phyloP scores from a whole-genome alignment of 2,797 vertebrate genomes.

The Onychomys torridus region DNA sequence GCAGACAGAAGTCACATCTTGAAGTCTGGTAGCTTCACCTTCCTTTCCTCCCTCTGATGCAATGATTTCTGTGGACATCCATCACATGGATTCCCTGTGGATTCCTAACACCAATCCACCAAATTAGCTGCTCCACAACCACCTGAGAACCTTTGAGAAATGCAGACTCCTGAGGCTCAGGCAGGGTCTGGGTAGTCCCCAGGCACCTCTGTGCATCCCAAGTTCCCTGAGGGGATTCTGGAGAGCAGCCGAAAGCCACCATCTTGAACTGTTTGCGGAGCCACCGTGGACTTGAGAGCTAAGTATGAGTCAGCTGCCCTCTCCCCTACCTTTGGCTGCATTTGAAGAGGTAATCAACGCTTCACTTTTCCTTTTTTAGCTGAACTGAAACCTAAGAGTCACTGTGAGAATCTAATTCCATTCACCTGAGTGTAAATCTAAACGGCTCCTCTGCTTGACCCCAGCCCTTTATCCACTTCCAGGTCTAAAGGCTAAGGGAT shows the following conservation, averaged over 20 bases:
- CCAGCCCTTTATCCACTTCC: background rate
- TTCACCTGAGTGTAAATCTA: slow-evolving; percentile 4
- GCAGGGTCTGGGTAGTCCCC: background rate
- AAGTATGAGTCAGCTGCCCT: slow-evolving; percentile 7
- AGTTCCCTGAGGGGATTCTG: slow-evolving; percentile 73
- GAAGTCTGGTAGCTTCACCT: background rate
- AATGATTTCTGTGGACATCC: background rate
- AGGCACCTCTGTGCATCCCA: background rate
- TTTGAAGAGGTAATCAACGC: slow-evolving; percentile 34
- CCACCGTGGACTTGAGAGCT: slow-evolving; percentile 2
- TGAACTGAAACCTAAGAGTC: slow-evolving; percentile 27
- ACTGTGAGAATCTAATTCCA: slow-evolving; percentile 24
- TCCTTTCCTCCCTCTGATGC: background rate
- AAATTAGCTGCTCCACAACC: background rate
- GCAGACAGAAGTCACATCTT: background rate
- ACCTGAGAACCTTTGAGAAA: background rate
- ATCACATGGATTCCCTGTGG: background rate
- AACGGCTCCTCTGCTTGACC: background rate
- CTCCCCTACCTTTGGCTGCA: background rate
- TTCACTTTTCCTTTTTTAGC: slow-evolving; percentile 45
- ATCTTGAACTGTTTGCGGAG: slow-evolving; percentile 13
- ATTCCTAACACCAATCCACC: background rate
- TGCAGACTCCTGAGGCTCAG: background rate
- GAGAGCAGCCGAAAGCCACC: background rate
- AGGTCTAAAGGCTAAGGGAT: background rate